These are phyloP conservation scores for Phocoena sinus DNA, from an alignment of 2,113 vertebrate genomes.

Conservation along the genomic window DNA sequence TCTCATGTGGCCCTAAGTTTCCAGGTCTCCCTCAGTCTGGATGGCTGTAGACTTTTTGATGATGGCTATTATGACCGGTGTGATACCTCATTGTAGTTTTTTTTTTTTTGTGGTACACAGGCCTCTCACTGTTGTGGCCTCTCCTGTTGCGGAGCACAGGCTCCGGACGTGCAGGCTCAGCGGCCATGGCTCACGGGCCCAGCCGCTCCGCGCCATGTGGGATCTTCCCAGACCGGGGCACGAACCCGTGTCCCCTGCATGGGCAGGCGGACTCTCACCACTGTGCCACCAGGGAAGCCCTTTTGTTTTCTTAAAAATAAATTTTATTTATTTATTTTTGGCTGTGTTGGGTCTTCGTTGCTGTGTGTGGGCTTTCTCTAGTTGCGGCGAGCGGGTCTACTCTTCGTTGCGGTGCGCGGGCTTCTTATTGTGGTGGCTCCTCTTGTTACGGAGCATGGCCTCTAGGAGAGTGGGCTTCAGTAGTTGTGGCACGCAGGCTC, in stretches of 20 bases:
- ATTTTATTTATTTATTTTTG: neutral
- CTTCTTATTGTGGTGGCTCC: neutral
- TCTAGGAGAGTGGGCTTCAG: neutral
- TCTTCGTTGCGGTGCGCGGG: neutral
- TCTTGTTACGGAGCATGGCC: neutral
- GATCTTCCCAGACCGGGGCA: too few species aligned
- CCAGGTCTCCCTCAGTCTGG: conserved; percentile 47
- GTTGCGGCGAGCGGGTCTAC: neutral
- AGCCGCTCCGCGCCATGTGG: too few species aligned
- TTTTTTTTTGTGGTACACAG: too few species aligned
- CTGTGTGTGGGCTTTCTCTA: neutral
- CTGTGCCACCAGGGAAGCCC: too few species aligned
- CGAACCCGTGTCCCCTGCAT: too few species aligned
- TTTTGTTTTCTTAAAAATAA: neutral
- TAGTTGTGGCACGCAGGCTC: neutral
- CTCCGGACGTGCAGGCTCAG: too few species aligned
- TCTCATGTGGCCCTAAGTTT: too few species aligned
- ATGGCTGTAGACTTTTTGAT: conserved; percentile 47
- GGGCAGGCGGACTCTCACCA: too few species aligned
- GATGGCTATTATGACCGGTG: neutral
- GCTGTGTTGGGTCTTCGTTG: neutral
- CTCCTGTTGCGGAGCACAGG: too few species aligned
- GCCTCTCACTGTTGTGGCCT: too few species aligned
- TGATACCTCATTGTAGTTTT: neutral
- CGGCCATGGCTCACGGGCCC: too few species aligned